A percentile compares a stretch with the other conserved stretches of the same genome.
Evolutionary conservation across 2,888 invertebrate genomes (phyloP).

Genomic region (Drosophila ochracea): DNA sequence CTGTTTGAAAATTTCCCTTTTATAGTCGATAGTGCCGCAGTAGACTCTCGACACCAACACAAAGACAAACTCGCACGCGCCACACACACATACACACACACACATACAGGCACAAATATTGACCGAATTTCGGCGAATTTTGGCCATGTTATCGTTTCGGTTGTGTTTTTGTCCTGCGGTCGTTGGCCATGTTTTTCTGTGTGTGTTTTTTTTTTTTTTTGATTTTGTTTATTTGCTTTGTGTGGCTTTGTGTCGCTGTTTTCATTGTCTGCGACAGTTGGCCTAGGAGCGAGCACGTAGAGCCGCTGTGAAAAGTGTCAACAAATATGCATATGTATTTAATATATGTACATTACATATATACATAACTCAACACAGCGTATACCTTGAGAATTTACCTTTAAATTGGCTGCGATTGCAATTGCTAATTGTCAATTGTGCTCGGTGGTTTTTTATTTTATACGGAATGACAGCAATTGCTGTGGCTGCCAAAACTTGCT

Average conservation of each 20-base stretch:
- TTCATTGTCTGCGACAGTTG: slow-evolving; percentile 54
- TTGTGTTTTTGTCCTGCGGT: slow-evolving; percentile 43
- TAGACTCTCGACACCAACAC: slow-evolving; percentile 5
- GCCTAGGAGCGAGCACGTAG: slow-evolving; percentile 44
- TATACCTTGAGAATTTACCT: slow-evolving; percentile 33
- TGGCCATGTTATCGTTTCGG: slow-evolving; percentile 49
- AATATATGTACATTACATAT: background rate
- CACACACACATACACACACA: slow-evolving; percentile 14
- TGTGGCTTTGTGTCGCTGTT: slow-evolving; percentile 43
- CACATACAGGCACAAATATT: slow-evolving; percentile 62
- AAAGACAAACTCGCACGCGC: slow-evolving; percentile 19
- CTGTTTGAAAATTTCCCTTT: slow-evolving; percentile 54
- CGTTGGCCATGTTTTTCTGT: slow-evolving; percentile 34
- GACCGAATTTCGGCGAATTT: slow-evolving; percentile 74
- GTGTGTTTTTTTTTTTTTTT: slow-evolving; percentile 2
- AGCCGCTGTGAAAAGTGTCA: slow-evolving; percentile 2
- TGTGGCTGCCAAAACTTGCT: slow-evolving; percentile 62
- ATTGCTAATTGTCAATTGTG: slow-evolving; percentile 37
- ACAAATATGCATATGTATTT: slow-evolving; percentile 10
- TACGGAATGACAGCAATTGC: slow-evolving; percentile 19
- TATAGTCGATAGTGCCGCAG: slow-evolving; percentile 17
- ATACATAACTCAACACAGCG: rapidly evolving
- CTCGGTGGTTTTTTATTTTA: slow-evolving; percentile 11
- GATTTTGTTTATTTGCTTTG: slow-evolving; percentile 16
- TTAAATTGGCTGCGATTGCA: slow-evolving; percentile 30